These are phyloP conservation scores for Octodonta nipae DNA, from an alignment of 2,888 invertebrate species.

Conservation along the genomic window DNA sequence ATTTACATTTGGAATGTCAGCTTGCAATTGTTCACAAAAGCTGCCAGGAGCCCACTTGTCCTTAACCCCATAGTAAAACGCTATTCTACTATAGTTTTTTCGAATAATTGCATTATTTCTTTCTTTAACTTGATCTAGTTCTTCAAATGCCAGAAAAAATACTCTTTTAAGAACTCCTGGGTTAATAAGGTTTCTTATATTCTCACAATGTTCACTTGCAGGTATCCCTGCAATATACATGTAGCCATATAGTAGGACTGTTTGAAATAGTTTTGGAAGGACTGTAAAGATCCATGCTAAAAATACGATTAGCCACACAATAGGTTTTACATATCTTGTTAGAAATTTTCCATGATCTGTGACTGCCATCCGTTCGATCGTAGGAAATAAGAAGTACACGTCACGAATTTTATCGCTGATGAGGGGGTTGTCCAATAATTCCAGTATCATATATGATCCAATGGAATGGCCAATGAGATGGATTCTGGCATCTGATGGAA, in stretches of 20 bases:
- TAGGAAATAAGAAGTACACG: slow-evolving; percentile 71
- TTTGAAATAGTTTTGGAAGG: slow-evolving; percentile 43
- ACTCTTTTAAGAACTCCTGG: slow-evolving; percentile 49
- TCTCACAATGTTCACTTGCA: slow-evolving; percentile 38
- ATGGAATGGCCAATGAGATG: slow-evolving; percentile 85
- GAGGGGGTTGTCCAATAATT: slow-evolving; percentile 49
- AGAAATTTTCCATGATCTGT: slow-evolving; percentile 60
- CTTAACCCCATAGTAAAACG: slow-evolving; percentile 62
- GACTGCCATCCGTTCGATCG: slow-evolving; percentile 68
- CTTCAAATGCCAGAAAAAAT: slow-evolving; percentile 59
- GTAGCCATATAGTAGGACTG: slow-evolving; percentile 42
- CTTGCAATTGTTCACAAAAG: slow-evolving; percentile 54
- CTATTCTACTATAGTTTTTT: slow-evolving; percentile 47
- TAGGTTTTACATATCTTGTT: slow-evolving; percentile 46
- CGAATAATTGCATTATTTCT: slow-evolving; percentile 51
- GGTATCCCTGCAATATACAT: slow-evolving; percentile 43
- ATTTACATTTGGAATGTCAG: slow-evolving; percentile 46
- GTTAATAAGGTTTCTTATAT: slow-evolving; percentile 44
- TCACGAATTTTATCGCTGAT: slow-evolving; percentile 45
- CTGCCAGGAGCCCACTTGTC: slow-evolving; percentile 75
- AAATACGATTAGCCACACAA: slow-evolving; percentile 37
- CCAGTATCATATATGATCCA: slow-evolving; percentile 70
- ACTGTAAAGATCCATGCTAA: slow-evolving; percentile 38
- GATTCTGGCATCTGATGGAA: slow-evolving; percentile 58
- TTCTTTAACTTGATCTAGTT: slow-evolving; percentile 61